Evolutionary conservation across 2,797 vertebrate species (phyloP).

Genomic region (Rhinichthys osculus): DNA sequence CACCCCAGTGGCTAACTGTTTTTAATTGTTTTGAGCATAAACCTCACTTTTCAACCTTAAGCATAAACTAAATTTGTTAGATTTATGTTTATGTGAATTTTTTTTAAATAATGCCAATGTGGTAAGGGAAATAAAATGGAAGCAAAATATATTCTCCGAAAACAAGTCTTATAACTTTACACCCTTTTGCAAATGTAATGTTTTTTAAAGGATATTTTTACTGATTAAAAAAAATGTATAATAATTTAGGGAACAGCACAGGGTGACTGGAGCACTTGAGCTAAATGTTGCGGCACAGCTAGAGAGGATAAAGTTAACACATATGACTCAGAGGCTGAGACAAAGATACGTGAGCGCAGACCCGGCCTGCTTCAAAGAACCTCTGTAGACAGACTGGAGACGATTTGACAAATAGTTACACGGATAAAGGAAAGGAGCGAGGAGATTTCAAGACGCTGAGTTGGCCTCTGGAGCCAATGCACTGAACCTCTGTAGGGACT

Average conservation of each 20-base stretch:
- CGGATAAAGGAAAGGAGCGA: slow-evolving; percentile 23
- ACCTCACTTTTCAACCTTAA: neutral
- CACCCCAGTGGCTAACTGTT: neutral
- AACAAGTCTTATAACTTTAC: neutral
- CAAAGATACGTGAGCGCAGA: neutral
- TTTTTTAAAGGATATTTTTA: neutral
- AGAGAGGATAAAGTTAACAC: slow-evolving; percentile 17
- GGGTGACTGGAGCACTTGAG: neutral
- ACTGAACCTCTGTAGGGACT: neutral
- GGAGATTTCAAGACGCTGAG: slow-evolving; percentile 4
- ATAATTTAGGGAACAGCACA: neutral
- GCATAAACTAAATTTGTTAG: neutral
- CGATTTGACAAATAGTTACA: slow-evolving; percentile 46
- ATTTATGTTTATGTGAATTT: neutral
- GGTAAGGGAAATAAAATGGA: neutral
- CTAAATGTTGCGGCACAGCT: neutral
- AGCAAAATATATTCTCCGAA: neutral
- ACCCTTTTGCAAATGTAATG: neutral
- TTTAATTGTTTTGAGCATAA: neutral
- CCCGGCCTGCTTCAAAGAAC: slow-evolving; percentile 34
- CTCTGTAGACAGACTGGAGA: slow-evolving; percentile 46
- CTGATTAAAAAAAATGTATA: neutral
- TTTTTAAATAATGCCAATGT: neutral
- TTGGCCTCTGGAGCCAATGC: slow-evolving; percentile 19
- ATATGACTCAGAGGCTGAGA: slow-evolving; percentile 22